These are phyloP conservation scores for Lacerta agilis DNA, from an alignment of 2,797 vertebrate genomes.

Conservation along the genomic window DNA sequence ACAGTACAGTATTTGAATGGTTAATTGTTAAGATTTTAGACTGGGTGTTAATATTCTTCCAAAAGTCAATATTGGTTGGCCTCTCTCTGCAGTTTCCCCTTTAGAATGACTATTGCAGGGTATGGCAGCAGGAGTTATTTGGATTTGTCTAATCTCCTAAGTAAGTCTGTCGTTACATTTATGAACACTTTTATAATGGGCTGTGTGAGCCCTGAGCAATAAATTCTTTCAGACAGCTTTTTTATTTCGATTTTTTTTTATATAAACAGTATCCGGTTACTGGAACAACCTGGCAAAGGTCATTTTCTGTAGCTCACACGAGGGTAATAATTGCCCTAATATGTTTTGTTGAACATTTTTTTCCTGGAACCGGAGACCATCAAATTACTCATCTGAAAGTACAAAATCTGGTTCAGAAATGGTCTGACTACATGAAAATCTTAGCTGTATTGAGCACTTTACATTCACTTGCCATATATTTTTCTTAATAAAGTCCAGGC, in stretches of 20 bases:
- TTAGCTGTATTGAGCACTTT: constrained; percentile 36
- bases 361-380: constrained; percentile 31
- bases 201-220: background rate
- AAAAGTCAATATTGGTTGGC: background rate
- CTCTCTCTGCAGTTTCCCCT: background rate
- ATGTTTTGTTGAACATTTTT: constrained; percentile 29
- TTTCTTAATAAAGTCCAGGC: background rate
- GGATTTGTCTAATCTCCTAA: background rate
- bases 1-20: background rate
- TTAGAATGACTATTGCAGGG: background rate
- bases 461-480: constrained; percentile 39
- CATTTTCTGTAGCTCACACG: constrained; percentile 29
- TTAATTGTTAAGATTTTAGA: background rate
- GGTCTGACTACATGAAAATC: constrained; percentile 58
- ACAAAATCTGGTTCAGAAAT: constrained; percentile 8
- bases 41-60: background rate
- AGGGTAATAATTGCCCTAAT: constrained; percentile 47
- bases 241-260: constrained; percentile 12
- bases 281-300: constrained; percentile 31
- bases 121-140: background rate
- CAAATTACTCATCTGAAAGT: constrained; percentile 53
- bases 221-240: constrained; percentile 35
- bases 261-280: constrained; percentile 15
- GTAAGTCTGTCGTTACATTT: background rate
- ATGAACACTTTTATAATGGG: background rate